Evolutionary conservation across 2,113 vertebrate genomes (phyloP), one percentile per base, ranked within the genome.

Genomic region (Crypturellus undulatus): DNA sequence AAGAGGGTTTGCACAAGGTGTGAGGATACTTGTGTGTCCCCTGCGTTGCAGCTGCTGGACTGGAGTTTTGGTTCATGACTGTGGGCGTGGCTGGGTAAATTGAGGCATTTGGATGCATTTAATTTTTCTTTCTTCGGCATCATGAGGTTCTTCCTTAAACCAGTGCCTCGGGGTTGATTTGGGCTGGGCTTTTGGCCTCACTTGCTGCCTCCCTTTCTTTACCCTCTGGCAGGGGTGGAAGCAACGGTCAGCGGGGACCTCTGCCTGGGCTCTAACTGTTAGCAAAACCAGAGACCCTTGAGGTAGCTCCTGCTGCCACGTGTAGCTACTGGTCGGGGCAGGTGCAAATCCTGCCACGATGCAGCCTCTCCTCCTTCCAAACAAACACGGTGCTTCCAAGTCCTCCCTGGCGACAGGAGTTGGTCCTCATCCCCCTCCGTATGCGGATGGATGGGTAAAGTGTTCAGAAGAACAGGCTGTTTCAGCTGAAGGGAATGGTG

Each of bases 361-460:
- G 14, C 60, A 28, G 8, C 73, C 22, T 71, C 36, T 72, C 5
- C 21, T 59, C 21, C 24, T 79, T 73, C 21, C 49, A 49, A 5
- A 3, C 0, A 0, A 32, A 19, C 2, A 4, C 28, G 47, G 45
- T 38, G 38, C 38, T 38, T 38, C 38, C 38, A 38, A n/a, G n/a
- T n/a, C n/a, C n/a, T n/a, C n/a, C n/a, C n/a, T n/a, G n/a, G n/a
- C n/a, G n/a, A n/a, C n/a, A n/a, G n/a, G 32, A 36, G 20, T 8
- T 36, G 10, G 34, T 36, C 34, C 62, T 67, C 38, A 21, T 28
- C 14, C 40, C 14, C 12, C 56, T 40, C 22, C 24, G 69, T 36
- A 63, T 58, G 43, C 4, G 10, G 2, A 24, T 36, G 18, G 40
- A 10, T 18, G 58, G 26, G 3, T 4, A 54, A 9, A 7, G 7